phyloP scores from a whole-genome alignment of 2,888 invertebrate species.

The Morpho helenor region DNA sequence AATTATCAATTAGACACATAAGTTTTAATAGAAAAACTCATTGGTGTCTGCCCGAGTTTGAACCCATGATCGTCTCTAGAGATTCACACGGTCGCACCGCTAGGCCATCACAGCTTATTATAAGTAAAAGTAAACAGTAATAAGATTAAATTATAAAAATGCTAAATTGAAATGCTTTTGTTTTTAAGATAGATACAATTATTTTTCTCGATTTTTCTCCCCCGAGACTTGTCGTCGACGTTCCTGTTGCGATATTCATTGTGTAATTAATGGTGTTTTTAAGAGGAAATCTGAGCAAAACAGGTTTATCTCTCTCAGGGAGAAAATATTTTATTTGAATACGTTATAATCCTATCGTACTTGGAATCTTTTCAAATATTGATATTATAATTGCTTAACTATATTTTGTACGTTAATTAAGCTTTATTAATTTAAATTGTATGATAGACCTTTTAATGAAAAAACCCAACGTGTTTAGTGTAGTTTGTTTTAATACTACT shows the following conservation, averaged over 20 bases:
- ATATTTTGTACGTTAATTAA: neutral
- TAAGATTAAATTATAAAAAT: conserved; percentile 6
- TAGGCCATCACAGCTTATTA: too few relatives aligned
- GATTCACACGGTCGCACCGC: too few relatives aligned
- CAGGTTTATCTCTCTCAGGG: conserved; percentile 10
- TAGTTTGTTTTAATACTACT: too few relatives aligned
- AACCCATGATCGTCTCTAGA: too few relatives aligned
- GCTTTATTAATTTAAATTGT: neutral
- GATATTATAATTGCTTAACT: neutral
- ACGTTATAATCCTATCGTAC: neutral
- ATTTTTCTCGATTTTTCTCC: conserved; percentile 19
- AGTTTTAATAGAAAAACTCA: too few relatives aligned
- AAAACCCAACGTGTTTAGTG: too few relatives aligned
- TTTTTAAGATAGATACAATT: conserved; percentile 19
- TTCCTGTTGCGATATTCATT: conserved; percentile 6
- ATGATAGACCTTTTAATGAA: too few relatives aligned
- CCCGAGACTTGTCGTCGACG: conserved; percentile 8
- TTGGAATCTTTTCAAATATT: neutral
- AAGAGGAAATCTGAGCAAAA: conserved; percentile 13
- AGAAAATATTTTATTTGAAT: conserved; percentile 9
- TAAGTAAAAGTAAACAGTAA: conserved; percentile 4
- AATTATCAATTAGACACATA: too few relatives aligned
- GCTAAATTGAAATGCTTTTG: conserved; percentile 11
- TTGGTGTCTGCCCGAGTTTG: too few relatives aligned
- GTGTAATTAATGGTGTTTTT: conserved; percentile 14